These are phyloP conservation scores for Hypocryptadius cinnamomeus DNA, from an alignment of 2,113 vertebrate species.

Conservation along the genomic window DNA sequence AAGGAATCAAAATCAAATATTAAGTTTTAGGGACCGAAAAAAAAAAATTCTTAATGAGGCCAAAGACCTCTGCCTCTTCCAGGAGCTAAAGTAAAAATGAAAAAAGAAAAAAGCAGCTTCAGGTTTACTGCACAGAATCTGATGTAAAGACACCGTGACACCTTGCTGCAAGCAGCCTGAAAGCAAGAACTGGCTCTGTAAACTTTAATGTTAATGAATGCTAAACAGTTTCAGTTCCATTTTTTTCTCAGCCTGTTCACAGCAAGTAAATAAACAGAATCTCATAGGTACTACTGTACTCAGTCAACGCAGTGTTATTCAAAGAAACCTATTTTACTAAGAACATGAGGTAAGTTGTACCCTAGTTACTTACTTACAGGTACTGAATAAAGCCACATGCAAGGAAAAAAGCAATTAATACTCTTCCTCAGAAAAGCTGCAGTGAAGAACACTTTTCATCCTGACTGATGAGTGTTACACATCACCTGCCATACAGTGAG, in stretches of 20 bases:
- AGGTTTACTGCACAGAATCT: background rate
- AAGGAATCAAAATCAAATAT: background rate
- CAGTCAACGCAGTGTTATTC: background rate
- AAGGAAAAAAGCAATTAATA: background rate
- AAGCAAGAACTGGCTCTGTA: background rate
- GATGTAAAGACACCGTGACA: background rate
- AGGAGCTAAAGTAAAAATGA: background rate
- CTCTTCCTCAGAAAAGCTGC: background rate
- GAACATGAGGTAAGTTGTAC: background rate
- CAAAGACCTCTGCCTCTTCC: background rate
- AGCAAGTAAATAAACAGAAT: background rate
- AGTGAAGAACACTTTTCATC: background rate
- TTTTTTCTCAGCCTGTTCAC: background rate
- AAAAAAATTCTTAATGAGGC: background rate
- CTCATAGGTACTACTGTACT: background rate
- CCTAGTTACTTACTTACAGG: background rate
- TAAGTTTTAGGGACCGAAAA: background rate
- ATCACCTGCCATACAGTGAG: background rate
- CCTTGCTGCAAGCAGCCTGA: background rate
- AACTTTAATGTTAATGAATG: background rate
- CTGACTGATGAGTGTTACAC: background rate
- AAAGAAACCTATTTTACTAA: background rate
- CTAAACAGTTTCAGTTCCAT: background rate
- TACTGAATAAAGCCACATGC: background rate
- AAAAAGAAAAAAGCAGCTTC: background rate